Conservation (phyloP, 2,888 invertebrate species). For the Chirona hameri region DNA sequence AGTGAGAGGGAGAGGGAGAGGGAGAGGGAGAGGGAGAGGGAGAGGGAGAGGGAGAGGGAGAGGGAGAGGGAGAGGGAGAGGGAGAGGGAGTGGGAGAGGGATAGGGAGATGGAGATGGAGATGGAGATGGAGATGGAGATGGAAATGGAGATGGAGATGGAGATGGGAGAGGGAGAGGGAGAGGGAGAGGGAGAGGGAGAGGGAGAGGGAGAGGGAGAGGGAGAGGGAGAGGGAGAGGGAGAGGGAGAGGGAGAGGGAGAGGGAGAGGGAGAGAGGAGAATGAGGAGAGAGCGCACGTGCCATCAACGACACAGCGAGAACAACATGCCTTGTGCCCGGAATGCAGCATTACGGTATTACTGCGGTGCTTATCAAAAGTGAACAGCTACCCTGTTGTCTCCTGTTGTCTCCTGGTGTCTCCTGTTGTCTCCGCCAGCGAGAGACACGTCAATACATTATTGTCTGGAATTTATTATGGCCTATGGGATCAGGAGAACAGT, state of each 20-base stretch:
- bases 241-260: neutral
- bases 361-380: neutral
- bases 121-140: neutral
- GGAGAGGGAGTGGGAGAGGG: constrained; percentile 2
- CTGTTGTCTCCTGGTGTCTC: too few relatives aligned
- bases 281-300: constrained; percentile 12
- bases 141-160: constrained; percentile 26
- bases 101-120: constrained; percentile 23
- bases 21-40: constrained; percentile 30
- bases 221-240: constrained; percentile 32
- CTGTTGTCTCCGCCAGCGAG: neutral
- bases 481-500: constrained; percentile 8
- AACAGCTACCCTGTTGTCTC: neutral
- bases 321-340: neutral
- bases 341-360: constrained; percentile 28
- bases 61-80: constrained; percentile 14
- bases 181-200: constrained; percentile 31
- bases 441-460: neutral
- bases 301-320: constrained; percentile 28
- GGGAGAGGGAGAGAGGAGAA: constrained; percentile 30
- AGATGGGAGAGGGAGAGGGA: neutral
- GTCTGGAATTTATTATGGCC: constrained; percentile 25
- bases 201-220: neutral
- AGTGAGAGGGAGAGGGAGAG: constrained; percentile 34
- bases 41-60: constrained; percentile 9